Evolutionary conservation across 2,797 vertebrate species (phyloP).

Genomic region (Chrosomus eos): DNA sequence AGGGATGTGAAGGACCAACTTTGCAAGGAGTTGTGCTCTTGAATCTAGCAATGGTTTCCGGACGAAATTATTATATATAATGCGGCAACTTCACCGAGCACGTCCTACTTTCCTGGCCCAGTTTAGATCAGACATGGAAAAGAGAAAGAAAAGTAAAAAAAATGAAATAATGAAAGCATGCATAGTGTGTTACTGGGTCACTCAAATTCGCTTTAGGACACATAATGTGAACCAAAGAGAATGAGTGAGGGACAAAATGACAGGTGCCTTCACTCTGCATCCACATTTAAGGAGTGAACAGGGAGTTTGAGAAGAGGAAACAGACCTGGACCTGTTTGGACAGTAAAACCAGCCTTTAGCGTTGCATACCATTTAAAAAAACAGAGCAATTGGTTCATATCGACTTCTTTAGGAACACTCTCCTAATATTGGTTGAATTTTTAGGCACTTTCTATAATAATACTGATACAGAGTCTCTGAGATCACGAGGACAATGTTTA

Average conservation of each 20-base stretch:
- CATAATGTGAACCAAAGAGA: not conserved
- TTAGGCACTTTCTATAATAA: slow-evolving; percentile 85
- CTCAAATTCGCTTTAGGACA: slow-evolving; percentile 33
- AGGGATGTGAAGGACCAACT: slow-evolving; percentile 50
- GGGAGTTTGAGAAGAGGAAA: slow-evolving; percentile 12
- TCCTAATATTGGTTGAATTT: slow-evolving; percentile 81
- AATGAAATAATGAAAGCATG: slow-evolving; percentile 48
- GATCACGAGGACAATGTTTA: slow-evolving; percentile 31
- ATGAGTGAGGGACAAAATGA: slow-evolving; percentile 1
- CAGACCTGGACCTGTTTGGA: slow-evolving; percentile 39
- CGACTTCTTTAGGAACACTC: slow-evolving; percentile 54
- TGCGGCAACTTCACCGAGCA: slow-evolving; percentile 19
- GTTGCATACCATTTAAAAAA: slow-evolving; percentile 52
- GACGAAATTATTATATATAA: slow-evolving; percentile 6
- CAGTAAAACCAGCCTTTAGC: slow-evolving; percentile 51
- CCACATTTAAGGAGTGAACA: slow-evolving; percentile 22
- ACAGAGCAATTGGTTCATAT: slow-evolving; percentile 48
- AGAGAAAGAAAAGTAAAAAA: not conserved
- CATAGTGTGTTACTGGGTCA: slow-evolving; percentile 53
- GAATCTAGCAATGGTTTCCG: slow-evolving; percentile 17
- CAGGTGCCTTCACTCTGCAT: slow-evolving; percentile 25
- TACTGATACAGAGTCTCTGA: slow-evolving; percentile 58
- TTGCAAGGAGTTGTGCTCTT: slow-evolving; percentile 45
- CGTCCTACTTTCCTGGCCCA: slow-evolving; percentile 59
- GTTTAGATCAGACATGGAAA: slow-evolving; percentile 58